phyloP scores from a whole-genome alignment of 2,113 vertebrate species.

The Anguilla rostrata region DNA sequence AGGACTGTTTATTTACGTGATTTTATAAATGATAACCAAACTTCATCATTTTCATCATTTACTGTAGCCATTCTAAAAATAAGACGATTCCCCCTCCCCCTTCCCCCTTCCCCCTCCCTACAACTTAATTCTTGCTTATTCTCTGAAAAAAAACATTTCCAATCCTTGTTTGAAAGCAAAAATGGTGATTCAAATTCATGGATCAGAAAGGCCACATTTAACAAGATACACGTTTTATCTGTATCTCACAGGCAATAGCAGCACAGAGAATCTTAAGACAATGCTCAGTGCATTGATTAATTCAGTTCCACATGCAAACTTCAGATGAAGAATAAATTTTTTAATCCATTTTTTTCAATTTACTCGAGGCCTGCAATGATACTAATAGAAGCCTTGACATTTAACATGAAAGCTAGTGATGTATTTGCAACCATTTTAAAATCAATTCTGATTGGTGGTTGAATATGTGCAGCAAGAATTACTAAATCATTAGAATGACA shows the following conservation, averaged over 20 bases:
- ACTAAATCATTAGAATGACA: not conserved
- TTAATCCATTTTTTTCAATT: not conserved
- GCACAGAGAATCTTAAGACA: not conserved
- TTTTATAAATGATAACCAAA: no score
- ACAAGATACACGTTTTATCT: constrained; percentile 19
- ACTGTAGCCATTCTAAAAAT: no score
- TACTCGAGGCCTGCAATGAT: not conserved
- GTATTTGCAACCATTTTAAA: not conserved
- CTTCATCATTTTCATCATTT: no score
- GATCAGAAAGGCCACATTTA: constrained; percentile 28
- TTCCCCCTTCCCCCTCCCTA: no score
- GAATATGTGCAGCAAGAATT: not conserved
- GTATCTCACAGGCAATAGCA: constrained; percentile 1
- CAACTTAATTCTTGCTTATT: no score
- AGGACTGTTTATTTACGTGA: no score
- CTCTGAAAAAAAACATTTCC: not conserved
- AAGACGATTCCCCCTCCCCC: no score
- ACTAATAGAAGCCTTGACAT: not conserved
- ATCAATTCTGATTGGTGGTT: not conserved
- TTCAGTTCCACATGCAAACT: not conserved
- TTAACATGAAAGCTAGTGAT: not conserved
- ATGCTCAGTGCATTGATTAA: not conserved
- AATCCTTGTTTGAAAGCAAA: not conserved
- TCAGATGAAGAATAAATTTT: not conserved
- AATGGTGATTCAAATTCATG: constrained; percentile 11